Evolutionary conservation across 2,888 invertebrate species (phyloP), one percentile per base, ranked within the genome.

Genomic region (Drosophila meridionalis): DNA sequence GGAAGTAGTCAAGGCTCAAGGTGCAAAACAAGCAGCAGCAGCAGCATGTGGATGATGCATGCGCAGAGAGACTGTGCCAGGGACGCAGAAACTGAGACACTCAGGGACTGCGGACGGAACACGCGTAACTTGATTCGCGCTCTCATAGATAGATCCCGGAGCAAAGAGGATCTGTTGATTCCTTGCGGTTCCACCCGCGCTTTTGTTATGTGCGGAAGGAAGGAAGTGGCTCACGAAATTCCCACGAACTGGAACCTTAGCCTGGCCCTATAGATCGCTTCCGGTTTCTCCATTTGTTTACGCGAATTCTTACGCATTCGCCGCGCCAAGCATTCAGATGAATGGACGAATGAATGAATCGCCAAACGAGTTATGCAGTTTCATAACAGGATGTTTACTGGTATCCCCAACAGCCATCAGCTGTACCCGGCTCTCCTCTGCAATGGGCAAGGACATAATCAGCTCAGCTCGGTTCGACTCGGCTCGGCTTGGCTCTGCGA

Each of bases 1-100:
- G 87, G 87, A 87, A 88, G 87, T 86, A 78, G 82, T 71, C 87
- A 83, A 78, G 88, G 88, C 89, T 83, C 87, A 84, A 86, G 85
- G 86, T 87, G 86, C 87, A 87, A 87, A 80, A 73, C 78, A 81
- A 75, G 71, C 69, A 73, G 68, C 67, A 73, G 68, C 68, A 63
- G 66, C 81, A 86, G 79, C 85, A 85, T 85, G 84, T 84, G 87
- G 76, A 82, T 80, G 82, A 82, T 80, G 87, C 64, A 75, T 73
- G 82, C 34, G 7, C 55, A 26, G 47, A 12, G 28, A 42, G 42
- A 50, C 50, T 60, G 67, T 32, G 74, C 50, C 52, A 60, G 58
- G n/a, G 73, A 20, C 43, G 42, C 42, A 42, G 4, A 26, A 56
- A 45, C 36, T 36, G 26, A 4, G 55, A 26, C 14, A 52, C 52